Base-by-base conservation (phyloP, 2,797 vertebrate species). In the Lindbergichthys nudifrons region DNA sequence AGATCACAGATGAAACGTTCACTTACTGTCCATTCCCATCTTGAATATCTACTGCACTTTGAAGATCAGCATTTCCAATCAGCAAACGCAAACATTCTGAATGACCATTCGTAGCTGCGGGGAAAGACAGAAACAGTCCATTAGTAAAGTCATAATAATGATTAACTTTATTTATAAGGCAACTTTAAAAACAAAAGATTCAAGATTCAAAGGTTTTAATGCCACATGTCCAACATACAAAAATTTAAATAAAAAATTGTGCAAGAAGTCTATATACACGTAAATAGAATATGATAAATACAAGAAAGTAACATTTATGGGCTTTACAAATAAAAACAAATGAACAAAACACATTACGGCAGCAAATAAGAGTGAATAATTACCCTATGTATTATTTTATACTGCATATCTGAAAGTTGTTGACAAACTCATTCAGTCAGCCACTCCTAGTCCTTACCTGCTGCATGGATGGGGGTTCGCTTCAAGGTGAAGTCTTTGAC, bases 21-120 rank as follows among this genome's bases (percentile, higher is more conserved):
- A 86, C 98, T 96, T 94, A 99, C 98, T 99, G 98, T 90, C 97
- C 98, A 82, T 96, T 97, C 82, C 98, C 98, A 88, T 99, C 98
- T 87, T 97, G 96, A 95, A 99, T 97, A 84, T 99, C 98, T 65
- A 98, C 97, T 68, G 97, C 97, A 84, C 97, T 97, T 88, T 97
- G 96, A 80, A 97, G 95, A 87, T 99, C 98, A 84, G 97, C 95
- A 92, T 99, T 98, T 94, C 98, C 97, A 89, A 99, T 97, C 84
- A 99, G 92, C 21, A 99, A 94, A 83, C 98, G 95, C 89, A 99
- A 96, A 91, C 98, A 99, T 89, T 99, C 98, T 12, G 97, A 98
- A 88, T 99, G 97, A 87, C 98, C 98, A 74, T 99, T 99, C 39
- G 97, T 98, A 89, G 98, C 98, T 99, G 80, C 60, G 50, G 76